Evolutionary conservation across 2,113 vertebrate genomes (phyloP).

Genomic region (Crotophaga sulcirostris): DNA sequence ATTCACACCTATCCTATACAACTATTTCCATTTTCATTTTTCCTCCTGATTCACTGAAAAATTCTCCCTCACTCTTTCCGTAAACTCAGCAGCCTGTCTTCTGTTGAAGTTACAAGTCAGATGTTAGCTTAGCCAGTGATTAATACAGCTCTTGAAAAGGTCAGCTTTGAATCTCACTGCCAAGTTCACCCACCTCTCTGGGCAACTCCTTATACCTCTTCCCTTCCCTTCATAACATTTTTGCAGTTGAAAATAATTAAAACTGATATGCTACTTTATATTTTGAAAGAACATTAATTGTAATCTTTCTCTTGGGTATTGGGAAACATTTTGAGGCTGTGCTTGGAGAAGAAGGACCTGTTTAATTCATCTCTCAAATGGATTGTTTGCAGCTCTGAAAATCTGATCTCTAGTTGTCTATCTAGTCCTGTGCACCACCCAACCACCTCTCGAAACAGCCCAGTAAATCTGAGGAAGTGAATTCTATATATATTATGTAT

Average conservation of each 20-base stretch:
- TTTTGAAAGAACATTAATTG: background rate
- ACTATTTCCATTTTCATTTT: background rate
- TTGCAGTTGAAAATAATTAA: conserved; percentile 18
- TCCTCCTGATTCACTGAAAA: background rate
- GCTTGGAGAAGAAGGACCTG: background rate
- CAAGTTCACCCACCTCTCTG: conserved; percentile 4
- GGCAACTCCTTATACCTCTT: background rate
- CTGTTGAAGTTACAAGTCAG: background rate
- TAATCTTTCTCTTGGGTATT: background rate
- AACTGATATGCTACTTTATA: background rate
- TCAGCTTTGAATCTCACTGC: conserved; percentile 35
- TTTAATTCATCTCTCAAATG: background rate
- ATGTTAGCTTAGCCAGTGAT: conserved; percentile 51
- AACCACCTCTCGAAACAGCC: background rate
- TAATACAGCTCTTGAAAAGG: conserved; percentile 44
- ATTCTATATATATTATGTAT: too few relatives aligned
- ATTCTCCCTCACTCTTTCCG: background rate
- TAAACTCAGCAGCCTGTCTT: background rate
- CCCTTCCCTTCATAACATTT: background rate
- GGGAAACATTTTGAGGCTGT: background rate
- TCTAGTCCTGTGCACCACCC: background rate
- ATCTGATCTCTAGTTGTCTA: background rate
- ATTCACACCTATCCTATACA: conserved; percentile 10
- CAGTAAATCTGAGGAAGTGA: background rate
- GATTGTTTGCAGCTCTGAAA: background rate